These are phyloP conservation scores for Chaetophractus vellerosus DNA, from an alignment of 2,797 vertebrate species.

Conservation along the genomic window DNA sequence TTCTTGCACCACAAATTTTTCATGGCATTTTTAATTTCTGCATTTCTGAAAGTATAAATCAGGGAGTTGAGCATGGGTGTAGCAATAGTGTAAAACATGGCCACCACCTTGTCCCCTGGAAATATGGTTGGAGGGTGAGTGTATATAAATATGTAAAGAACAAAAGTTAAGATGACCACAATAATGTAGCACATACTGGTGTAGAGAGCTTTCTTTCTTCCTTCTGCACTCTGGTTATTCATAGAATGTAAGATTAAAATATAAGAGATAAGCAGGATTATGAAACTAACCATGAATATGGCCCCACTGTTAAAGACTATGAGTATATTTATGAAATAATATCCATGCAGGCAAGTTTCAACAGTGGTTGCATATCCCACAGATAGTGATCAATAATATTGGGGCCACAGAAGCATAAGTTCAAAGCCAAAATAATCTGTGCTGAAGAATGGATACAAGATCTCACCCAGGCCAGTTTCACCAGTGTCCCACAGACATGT, in stretches of 20 bases:
- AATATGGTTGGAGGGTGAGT: slow-evolving; percentile 45
- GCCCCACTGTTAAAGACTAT: no score
- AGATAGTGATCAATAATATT: no score
- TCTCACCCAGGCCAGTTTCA: not conserved
- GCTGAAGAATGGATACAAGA: no score
- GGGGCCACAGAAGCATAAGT: no score
- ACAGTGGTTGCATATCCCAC: no score
- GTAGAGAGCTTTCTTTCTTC: slow-evolving; percentile 52
- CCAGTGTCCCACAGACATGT: not conserved
- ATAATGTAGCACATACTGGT: slow-evolving; percentile 66
- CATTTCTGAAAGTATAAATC: slow-evolving; percentile 77
- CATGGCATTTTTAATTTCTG: not conserved
- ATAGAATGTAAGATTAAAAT: slow-evolving; percentile 50
- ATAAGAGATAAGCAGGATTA: not conserved
- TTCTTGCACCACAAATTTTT: slow-evolving; percentile 35
- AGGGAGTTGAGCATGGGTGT: slow-evolving; percentile 74
- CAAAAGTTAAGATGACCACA: slow-evolving; percentile 71
- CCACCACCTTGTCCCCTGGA: slow-evolving; percentile 68
- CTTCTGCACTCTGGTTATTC: slow-evolving; percentile 57
- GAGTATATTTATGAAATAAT: no score
- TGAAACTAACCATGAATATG: no score
- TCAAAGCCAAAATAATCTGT: no score
- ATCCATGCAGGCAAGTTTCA: no score
- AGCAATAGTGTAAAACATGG: slow-evolving; percentile 69
- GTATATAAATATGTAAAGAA: slow-evolving; percentile 72